Evolutionary conservation across 2,113 vertebrate genomes (phyloP), one percentile per base, ranked within the genome.

Genomic region (Misgurnus anguillicaudatus): DNA sequence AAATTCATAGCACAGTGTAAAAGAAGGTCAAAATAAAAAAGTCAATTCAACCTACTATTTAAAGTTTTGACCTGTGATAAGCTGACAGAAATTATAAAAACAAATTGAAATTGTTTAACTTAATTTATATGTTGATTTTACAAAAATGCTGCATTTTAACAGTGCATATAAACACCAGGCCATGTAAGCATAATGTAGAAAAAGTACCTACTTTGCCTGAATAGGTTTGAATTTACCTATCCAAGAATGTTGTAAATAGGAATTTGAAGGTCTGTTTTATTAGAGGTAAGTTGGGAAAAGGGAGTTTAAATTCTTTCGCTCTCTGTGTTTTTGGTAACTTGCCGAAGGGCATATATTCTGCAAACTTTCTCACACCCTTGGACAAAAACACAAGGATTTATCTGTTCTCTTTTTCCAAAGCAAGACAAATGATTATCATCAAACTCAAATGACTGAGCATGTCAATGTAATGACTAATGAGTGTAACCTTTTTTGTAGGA

Each of bases 401-500:
- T 58, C 51, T 19, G 51, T 57, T n/a, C 51, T 41, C 6, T 57
- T 57, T 17, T 5, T 71, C 9, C 5, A 39, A 71, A 71, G 9
- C 51, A 39, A 19, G 69, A 71, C 69, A 57, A 57, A 55, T 57
- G 9, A 19, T 71, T 71, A 6, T 19, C 68, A 39, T 71, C 16
- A 36, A n/a, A 38, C 48, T 11, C 31, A 39, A 36, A 55, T 16
- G 9, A 16, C 48, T 39, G 9, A 39, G 38, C 11, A 57, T 55
- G 13, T 19, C 51, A 31, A 31, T 31, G 24, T 31, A 31, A 31
- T n/a, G n/a, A 39, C 14, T 17, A 53, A 47, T n/a, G 4, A 47
- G 9, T 53, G 67, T 55, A 17, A 9, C 42, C 19, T 69, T 64
- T 51, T 24, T 11, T 11, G 47, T 36, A 69, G 47, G 47, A 53